Evolutionary conservation across 2,888 invertebrate species (phyloP).

Genomic region (Eupeodes luniger): DNA sequence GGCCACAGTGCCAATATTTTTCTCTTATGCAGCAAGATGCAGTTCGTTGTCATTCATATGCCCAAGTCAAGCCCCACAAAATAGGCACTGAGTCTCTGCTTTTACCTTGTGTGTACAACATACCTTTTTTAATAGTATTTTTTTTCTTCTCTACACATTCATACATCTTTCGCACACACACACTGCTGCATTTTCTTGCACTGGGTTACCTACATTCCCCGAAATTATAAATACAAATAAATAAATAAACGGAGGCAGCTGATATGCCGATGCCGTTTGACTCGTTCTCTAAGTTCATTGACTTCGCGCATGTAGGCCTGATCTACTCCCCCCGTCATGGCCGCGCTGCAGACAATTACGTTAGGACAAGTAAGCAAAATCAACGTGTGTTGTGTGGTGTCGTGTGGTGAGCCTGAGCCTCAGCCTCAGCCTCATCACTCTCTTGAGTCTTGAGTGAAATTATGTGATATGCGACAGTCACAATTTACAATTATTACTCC

Average conservation of each 20-base stretch:
- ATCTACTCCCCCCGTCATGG: constrained; percentile 42
- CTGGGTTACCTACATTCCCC: constrained; percentile 79
- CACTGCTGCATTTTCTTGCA: constrained; percentile 70
- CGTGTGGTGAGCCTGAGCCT: too few relatives aligned
- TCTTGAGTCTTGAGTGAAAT: constrained; percentile 36
- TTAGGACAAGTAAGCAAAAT: constrained; percentile 42
- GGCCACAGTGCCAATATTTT: constrained; percentile 3
- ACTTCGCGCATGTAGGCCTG: constrained; percentile 61
- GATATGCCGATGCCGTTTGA: constrained; percentile 66
- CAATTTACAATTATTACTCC: constrained; percentile 21
- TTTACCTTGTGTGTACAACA: constrained; percentile 2
- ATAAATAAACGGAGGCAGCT: constrained; percentile 72
- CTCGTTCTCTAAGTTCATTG: constrained; percentile 75
- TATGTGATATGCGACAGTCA: constrained; percentile 59
- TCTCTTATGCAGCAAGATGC: constrained; percentile 3
- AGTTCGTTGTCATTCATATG: background rate
- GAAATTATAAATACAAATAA: constrained; percentile 74
- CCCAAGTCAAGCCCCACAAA: constrained; percentile 29
- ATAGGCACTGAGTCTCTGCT: constrained; percentile 50
- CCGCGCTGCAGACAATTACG: constrained; percentile 50
- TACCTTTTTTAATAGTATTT: constrained; percentile 2
- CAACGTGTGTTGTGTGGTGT: constrained; percentile 1
- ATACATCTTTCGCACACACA: constrained; percentile 1
- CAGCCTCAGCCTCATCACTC: background rate
- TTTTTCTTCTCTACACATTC: background rate